Percentiles rank a stretch among this genome's conserved stretches.
Evolutionary conservation across 1,140 invertebrate genomes (phyloP).

Genomic region (Branchinecta lindahli): DNA sequence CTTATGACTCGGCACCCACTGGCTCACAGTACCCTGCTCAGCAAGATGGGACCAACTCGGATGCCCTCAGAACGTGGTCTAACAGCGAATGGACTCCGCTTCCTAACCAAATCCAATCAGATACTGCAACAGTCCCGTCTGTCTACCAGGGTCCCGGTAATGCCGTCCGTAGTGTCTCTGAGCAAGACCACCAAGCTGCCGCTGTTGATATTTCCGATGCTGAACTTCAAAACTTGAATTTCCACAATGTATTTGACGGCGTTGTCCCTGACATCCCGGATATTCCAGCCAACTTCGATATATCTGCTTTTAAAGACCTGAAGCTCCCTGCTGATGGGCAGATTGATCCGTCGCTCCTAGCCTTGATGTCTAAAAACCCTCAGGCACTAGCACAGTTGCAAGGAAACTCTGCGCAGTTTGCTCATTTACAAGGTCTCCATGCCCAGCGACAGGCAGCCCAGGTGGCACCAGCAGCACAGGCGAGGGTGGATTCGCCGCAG

Average conservation of each 20-base stretch:
- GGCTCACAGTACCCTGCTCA: too few relatives aligned
- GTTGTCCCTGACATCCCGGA: slow-evolving; percentile 1
- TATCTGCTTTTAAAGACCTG: background rate
- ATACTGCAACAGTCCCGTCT: background rate
- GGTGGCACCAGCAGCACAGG: background rate
- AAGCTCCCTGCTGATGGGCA: background rate
- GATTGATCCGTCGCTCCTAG: background rate
- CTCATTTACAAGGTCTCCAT: background rate
- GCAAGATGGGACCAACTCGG: too few relatives aligned
- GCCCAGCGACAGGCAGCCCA: too few relatives aligned
- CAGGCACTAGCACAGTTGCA: background rate
- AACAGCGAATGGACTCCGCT: slow-evolving; percentile 18
- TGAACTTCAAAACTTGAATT: slow-evolving; percentile 11
- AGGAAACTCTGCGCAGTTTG: background rate
- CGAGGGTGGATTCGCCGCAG: background rate
- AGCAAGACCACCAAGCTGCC: background rate
- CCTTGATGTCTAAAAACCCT: background rate
- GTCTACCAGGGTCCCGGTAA: background rate
- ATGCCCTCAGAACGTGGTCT: too few relatives aligned
- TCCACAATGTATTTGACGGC: background rate
- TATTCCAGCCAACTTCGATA: background rate
- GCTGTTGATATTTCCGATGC: background rate
- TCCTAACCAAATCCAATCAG: slow-evolving; percentile 7
- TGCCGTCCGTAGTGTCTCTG: background rate
- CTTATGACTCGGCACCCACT: too few relatives aligned